Percentiles rank a stretch among this genome's conserved stretches.
These are phyloP conservation scores for Brachyistius frenatus DNA, from an alignment of 2,113 vertebrate species.

Conservation along the genomic window DNA sequence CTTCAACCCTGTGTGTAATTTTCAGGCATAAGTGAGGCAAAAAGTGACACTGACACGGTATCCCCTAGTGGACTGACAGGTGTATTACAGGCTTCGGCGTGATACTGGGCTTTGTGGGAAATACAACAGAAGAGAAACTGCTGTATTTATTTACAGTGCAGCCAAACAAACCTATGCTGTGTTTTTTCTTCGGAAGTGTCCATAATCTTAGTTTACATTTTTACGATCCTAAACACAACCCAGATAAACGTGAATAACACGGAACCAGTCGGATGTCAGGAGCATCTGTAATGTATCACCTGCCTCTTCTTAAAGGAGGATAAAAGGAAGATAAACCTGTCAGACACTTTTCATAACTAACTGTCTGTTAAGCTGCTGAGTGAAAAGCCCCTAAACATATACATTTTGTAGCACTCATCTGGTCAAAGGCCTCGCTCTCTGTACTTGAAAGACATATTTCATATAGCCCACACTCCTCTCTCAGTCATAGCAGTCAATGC, in stretches of 20 bases:
- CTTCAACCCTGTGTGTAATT: too few species aligned
- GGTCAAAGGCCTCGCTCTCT: constrained; percentile 59
- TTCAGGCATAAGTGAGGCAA: too few species aligned
- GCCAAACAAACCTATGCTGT: neutral
- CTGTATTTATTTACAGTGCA: neutral
- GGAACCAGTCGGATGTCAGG: constrained; percentile 24
- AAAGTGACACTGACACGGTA: too few species aligned
- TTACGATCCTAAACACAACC: constrained; percentile 14
- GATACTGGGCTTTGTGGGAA: too few species aligned
- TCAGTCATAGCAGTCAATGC: constrained; percentile 42
- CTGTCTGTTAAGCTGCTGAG: constrained; percentile 44
- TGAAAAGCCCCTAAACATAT: constrained; percentile 65
- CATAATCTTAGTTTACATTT: constrained; percentile 12
- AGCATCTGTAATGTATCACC: constrained; percentile 48
- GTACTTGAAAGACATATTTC: constrained; percentile 71
- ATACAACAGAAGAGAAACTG: neutral
- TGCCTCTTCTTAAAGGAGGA: constrained; percentile 51
- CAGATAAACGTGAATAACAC: constrained; percentile 25
- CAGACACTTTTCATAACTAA: constrained; percentile 54
- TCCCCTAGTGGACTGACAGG: too few species aligned
- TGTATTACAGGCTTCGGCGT: too few species aligned
- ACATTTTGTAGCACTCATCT: constrained; percentile 62
- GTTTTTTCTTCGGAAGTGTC: neutral
- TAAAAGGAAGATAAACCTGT: constrained; percentile 70
- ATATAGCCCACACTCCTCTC: constrained; percentile 61